phyloP scores from a whole-genome alignment of 2,113 vertebrate species.

The Peromyscus californicus region DNA sequence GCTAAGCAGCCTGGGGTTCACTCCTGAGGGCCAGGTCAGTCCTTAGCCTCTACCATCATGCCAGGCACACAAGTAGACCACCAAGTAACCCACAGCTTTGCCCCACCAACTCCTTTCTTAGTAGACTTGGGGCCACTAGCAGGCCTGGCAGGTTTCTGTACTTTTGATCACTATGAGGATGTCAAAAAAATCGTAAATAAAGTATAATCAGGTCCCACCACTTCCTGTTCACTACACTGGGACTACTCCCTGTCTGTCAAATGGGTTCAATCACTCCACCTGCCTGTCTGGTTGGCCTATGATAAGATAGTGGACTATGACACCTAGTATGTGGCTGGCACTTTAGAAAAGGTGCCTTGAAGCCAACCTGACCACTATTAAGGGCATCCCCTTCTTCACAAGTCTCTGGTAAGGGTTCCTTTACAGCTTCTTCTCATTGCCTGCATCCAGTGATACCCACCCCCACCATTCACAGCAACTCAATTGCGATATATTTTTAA shows the following conservation, averaged over 20 bases:
- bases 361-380: fast-evolving
- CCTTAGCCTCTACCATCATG: not conserved
- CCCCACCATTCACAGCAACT: not conserved
- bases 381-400: not conserved
- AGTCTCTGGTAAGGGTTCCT: not conserved
- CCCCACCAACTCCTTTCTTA: not conserved
- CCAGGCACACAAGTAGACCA: not conserved
- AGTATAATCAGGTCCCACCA: not conserved
- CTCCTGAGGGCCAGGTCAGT: not conserved
- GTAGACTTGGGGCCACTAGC: not conserved
- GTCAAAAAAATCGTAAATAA: not conserved
- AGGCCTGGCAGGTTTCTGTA: not conserved
- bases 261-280: not conserved
- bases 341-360: not conserved
- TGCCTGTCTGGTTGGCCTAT: fast-evolving
- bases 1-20: not conserved
- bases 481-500: constrained; percentile 24
- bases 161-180: not conserved
- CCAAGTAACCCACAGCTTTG: not conserved
- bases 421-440: not conserved
- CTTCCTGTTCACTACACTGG: not conserved
- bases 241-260: not conserved
- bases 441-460: not conserved
- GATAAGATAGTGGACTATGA: not conserved
- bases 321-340: fast-evolving